phyloP scores from a whole-genome alignment of 2,113 vertebrate species.

The Trichomycterus rosablanca region DNA sequence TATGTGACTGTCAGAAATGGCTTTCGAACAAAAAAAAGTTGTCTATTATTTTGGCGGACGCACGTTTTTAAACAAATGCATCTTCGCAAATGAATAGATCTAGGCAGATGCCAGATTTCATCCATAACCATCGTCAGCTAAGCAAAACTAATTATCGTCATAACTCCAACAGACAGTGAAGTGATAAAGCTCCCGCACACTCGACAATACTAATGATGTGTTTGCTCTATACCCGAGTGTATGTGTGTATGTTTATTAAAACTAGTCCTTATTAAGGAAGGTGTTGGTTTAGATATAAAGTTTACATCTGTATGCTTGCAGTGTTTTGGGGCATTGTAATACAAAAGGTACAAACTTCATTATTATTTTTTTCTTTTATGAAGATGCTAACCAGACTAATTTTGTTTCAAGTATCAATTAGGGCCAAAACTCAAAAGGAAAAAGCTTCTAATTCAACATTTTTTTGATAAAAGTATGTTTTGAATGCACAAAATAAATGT shows the following conservation, averaged over 20 bases:
- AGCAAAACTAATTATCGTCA: conserved; percentile 58
- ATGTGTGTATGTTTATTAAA: background rate
- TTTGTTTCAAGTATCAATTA: too few species aligned
- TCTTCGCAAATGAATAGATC: conserved; percentile 51
- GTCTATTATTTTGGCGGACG: conserved; percentile 48
- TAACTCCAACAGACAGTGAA: conserved; percentile 38
- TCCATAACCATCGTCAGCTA: conserved; percentile 59
- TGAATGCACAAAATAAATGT: too few species aligned
- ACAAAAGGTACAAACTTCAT: too few species aligned
- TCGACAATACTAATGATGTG: conserved; percentile 21
- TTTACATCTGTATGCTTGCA: too few species aligned
- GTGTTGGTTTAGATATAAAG: too few species aligned
- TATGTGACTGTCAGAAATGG: conserved; percentile 1
- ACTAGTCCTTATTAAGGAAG: too few species aligned
- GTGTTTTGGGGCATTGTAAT: too few species aligned
- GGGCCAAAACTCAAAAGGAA: too few species aligned
- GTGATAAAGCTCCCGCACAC: conserved; percentile 34
- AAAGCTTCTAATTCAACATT: too few species aligned
- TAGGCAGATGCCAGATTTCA: conserved; percentile 66
- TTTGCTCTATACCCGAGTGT: conserved; percentile 3
- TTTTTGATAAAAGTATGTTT: too few species aligned
- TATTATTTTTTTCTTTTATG: too few species aligned
- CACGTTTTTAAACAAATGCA: conserved; percentile 56
- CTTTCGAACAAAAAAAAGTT: background rate
- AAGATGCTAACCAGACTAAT: too few species aligned